Percentiles rank a stretch among this genome's conserved stretches.
These are phyloP conservation scores for Lagorchestes hirsutus DNA, from an alignment of 2,797 vertebrate genomes.

Conservation along the genomic window DNA sequence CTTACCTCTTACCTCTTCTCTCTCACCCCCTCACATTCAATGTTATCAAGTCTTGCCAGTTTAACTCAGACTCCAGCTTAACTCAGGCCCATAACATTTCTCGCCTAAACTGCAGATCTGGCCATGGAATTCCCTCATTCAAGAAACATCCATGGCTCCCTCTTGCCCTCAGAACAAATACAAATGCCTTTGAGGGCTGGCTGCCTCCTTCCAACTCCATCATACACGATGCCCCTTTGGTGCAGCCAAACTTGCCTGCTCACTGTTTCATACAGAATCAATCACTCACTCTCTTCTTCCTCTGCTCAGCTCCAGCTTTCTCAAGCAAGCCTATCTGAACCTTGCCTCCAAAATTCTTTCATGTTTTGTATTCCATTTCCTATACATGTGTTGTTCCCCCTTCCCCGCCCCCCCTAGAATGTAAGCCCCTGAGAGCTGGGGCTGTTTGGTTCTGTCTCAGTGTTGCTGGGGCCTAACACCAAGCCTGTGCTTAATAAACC, in stretches of 20 bases:
- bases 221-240: fast-evolving
- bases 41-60: background rate
- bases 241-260: background rate
- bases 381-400: too few relatives aligned
- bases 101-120: background rate
- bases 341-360: background rate
- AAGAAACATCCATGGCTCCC: background rate
- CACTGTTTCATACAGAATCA: background rate
- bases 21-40: background rate
- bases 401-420: too few relatives aligned
- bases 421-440: background rate
- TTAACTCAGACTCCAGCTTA: background rate
- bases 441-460: background rate
- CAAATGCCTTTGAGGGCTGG: background rate
- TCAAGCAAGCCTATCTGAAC: background rate
- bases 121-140: background rate
- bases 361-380: too few relatives aligned
- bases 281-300: background rate
- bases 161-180: background rate
- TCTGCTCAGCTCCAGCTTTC: background rate
- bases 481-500: background rate
- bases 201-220: background rate
- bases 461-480: too few relatives aligned
- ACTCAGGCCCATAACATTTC: background rate
- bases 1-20: background rate